A percentile compares a stretch with the other conserved stretches of the same genome.
phyloP scores from a whole-genome alignment of 2,797 vertebrate species.

The Cuniculus paca region DNA sequence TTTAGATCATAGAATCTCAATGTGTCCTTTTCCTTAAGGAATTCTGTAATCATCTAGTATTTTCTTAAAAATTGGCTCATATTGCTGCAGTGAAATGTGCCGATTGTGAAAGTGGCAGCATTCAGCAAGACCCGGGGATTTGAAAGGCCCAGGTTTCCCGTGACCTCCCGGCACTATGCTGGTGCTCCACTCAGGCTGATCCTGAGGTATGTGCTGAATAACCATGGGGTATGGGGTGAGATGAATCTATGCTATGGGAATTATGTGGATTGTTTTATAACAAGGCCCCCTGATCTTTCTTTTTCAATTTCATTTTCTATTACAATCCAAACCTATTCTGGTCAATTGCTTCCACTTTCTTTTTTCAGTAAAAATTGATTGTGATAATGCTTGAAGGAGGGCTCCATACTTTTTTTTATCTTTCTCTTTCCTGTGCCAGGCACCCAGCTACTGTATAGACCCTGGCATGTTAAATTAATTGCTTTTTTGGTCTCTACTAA shows the following conservation, averaged over 20 bases:
- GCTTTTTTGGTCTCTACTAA: not conserved
- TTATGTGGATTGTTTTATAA: not conserved
- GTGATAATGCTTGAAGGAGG: not conserved
- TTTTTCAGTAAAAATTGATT: not conserved
- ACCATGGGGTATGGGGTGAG: too few relatives aligned
- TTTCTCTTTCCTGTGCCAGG: accelerated
- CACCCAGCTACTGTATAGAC: accelerated
- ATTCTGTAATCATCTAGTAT: not conserved
- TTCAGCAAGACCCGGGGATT: not conserved
- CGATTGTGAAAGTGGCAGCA: not conserved
- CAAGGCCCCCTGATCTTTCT: not conserved
- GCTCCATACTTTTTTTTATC: accelerated
- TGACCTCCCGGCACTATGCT: accelerated
- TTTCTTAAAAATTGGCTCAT: not conserved
- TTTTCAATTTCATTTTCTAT: not conserved
- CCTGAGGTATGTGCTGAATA: accelerated
- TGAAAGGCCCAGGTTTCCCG: not conserved
- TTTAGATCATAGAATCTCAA: too few relatives aligned
- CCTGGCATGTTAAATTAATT: accelerated
- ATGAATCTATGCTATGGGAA: not conserved
- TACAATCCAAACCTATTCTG: not conserved
- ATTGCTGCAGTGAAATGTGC: not conserved
- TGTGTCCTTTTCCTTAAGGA: not conserved
- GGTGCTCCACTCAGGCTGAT: not conserved
- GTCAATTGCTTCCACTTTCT: not conserved